phyloP scores from a whole-genome alignment of 2,888 invertebrate genomes.

The Erebia ligea region DNA sequence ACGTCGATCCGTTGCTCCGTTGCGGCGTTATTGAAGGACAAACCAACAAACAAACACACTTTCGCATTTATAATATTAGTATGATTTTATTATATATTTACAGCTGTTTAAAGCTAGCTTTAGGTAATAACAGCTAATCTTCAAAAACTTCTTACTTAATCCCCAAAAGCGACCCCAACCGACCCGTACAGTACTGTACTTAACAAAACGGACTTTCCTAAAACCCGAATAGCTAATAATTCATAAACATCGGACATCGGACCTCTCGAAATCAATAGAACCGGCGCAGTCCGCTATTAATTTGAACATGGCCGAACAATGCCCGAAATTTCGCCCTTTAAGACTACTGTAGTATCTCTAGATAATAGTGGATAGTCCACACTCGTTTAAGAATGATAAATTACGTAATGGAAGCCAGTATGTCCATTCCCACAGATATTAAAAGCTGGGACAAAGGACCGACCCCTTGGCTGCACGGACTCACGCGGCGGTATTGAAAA shows the following conservation, averaged over 20 bases:
- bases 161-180: conserved; percentile 41
- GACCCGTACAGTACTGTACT: conserved; percentile 24
- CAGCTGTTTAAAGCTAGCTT: neutral
- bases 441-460: conserved; percentile 73
- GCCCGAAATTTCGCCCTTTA: conserved; percentile 67
- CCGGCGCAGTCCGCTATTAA: conserved; percentile 69
- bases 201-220: conserved; percentile 63
- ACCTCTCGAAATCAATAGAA: conserved; percentile 56
- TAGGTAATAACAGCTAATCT: neutral
- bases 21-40: no score
- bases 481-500: conserved; percentile 79
- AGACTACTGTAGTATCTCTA: conserved; percentile 58
- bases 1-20: no score
- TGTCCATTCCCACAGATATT: conserved; percentile 84
- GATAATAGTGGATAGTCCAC: conserved; percentile 72
- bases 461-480: conserved; percentile 68
- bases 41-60: no score
- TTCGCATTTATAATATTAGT: no score
- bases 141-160: conserved; percentile 26
- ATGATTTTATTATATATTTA: no score
- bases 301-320: conserved; percentile 64
- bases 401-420: conserved; percentile 79
- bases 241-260: conserved; percentile 74
- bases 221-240: conserved; percentile 74
- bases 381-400: conserved; percentile 83